These are phyloP conservation scores for Rotaria sp. DNA, from an alignment of 2,888 invertebrate genomes.

Conservation along the genomic window DNA sequence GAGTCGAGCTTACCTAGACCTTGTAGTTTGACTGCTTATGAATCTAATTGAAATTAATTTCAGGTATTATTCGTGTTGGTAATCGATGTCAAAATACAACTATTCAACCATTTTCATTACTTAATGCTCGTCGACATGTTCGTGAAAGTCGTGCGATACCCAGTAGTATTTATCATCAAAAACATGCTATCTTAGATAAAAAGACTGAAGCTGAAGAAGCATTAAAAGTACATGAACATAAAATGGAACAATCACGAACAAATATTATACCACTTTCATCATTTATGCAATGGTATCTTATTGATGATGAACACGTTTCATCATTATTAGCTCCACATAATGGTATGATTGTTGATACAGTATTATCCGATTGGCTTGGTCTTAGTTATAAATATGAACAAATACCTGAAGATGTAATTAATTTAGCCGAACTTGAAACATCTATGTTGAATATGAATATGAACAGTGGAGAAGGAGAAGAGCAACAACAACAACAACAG, in stretches of 20 bases:
- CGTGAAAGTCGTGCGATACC: background rate
- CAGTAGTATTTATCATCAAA: background rate
- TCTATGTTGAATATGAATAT: background rate
- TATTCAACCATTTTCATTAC: conserved; percentile 33
- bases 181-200: background rate
- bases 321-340: background rate
- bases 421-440: background rate
- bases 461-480: background rate
- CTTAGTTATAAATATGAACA: background rate
- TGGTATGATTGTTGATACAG: background rate
- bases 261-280: background rate
- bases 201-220: background rate
- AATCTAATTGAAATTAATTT: background rate
- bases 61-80: conserved; percentile 41
- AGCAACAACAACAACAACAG: too few species aligned
- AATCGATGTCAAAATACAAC: conserved; percentile 40
- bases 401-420: background rate
- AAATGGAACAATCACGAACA: background rate
- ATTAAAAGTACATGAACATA: background rate
- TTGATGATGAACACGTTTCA: background rate
- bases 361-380: background rate
- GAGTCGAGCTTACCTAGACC: too few species aligned
- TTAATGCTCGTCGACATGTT: background rate
- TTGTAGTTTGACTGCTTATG: too few species aligned
- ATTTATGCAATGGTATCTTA: background rate